Evolutionary conservation across 1,140 invertebrate species (phyloP), one percentile per base, ranked within the genome.

Genomic region (Diprion similis): DNA sequence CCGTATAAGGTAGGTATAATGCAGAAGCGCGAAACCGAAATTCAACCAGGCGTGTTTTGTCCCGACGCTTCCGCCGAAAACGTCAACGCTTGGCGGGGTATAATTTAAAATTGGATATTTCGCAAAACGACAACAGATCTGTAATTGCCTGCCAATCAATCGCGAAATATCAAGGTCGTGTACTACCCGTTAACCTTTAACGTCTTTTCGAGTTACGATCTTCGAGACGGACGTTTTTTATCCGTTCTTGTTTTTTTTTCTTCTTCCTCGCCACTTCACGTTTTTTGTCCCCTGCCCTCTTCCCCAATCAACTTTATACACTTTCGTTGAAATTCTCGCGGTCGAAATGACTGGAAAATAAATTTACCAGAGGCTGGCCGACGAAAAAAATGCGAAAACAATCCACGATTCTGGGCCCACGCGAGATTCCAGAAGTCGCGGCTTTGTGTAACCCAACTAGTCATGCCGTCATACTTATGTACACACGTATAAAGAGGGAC

Each of bases 91-190:
- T 13, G 51, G 48, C n/a, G n/a, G 51, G 6, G 15, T 68, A 68
- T 68, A 68, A 68, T 68, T 68, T 68, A 68, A 68, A 19, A 15
- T 9, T 4, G 24, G 51, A 17, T 80, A 79, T 86, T 86, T 84
- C 82, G 79, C 78, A 83, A 86, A 85, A 59, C 51, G 11, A 9
- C 51, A 17, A 59, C 7, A 59, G 11, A 6, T 72, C 75, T 76
- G 77, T 85, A 86, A 86, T 86, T 85, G 81, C 82, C 83, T 85
- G 84, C 83, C 84, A 85, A 86, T 86, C 84, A 86, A 85, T 86
- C 80, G 81, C 79, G 80, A 83, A 85, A 84, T 80, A 84, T 84
- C 81, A 85, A 85, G 79, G 81, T 69, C 18, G 10, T 51, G 19
- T 11, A 71, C 67, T 45, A 46, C 71, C n/a, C 17, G 4, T 68